phyloP scores from a whole-genome alignment of 35 echinoderm and acorn worm species.

The Apostichopus parvimensis region DNA sequence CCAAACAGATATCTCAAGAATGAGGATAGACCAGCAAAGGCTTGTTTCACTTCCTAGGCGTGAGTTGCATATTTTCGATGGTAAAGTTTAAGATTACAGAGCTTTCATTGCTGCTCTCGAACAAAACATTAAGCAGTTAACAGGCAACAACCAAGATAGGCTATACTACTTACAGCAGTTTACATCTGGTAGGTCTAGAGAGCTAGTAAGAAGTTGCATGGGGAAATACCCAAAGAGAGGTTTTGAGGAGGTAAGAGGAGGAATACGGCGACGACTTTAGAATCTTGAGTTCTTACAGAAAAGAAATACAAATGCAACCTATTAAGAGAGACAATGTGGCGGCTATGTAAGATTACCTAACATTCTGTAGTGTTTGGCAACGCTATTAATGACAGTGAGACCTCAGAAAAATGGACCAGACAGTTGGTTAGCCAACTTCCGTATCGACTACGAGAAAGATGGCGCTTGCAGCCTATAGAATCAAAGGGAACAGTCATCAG shows the following conservation, averaged over 20 bases:
- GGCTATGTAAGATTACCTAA: neutral
- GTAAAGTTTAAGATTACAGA: slow-evolving; percentile 41
- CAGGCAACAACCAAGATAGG: slow-evolving; percentile 27
- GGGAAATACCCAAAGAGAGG: neutral
- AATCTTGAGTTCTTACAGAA: slow-evolving; percentile 46
- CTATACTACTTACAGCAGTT: slow-evolving; percentile 35
- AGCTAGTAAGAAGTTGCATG: slow-evolving; percentile 57
- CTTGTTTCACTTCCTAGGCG: neutral
- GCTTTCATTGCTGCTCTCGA: slow-evolving; percentile 45
- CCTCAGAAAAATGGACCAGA: slow-evolving; percentile 43
- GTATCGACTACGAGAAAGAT: slow-evolving; percentile 40
- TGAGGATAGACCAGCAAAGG: slow-evolving; percentile 36
- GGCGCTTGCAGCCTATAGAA: neutral
- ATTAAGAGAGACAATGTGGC: neutral
- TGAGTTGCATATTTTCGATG: slow-evolving; percentile 27
- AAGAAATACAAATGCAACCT: slow-evolving; percentile 41
- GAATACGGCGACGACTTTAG: slow-evolving; percentile 47
- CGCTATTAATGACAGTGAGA: slow-evolving; percentile 26
- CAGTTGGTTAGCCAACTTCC: slow-evolving; percentile 23
- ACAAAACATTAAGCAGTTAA: slow-evolving; percentile 34
- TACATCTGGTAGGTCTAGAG: slow-evolving; percentile 11
- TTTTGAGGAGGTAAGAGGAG: neutral
- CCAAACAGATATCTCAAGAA: too few relatives aligned
- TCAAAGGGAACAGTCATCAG: neutral
- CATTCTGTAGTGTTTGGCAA: neutral